Evolutionary conservation across 2,797 vertebrate genomes (phyloP).

Genomic region (Prunella strophiata): DNA sequence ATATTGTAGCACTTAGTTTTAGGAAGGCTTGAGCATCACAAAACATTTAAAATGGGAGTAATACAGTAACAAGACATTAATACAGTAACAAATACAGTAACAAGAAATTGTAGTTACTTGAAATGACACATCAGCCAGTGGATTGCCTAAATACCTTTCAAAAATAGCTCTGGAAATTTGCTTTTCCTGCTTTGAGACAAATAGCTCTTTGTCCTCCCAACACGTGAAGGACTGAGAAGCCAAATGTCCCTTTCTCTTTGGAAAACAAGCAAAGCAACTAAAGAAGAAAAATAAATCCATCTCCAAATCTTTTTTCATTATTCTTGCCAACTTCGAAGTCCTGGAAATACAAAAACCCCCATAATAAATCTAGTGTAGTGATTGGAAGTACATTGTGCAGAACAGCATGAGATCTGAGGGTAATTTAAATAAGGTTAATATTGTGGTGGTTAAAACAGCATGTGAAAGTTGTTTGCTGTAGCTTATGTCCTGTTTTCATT

Average conservation of each 20-base stretch:
- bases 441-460: neutral
- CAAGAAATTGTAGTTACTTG: neutral
- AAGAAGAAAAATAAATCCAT: neutral
- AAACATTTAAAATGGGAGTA: neutral
- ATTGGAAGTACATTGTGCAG: neutral
- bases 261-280: neutral
- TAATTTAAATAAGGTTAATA: constrained; percentile 3
- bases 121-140: neutral
- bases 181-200: neutral
- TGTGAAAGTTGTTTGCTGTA: neutral
- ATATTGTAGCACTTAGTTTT: neutral
- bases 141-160: neutral
- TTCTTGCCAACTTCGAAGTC: neutral
- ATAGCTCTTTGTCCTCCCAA: neutral
- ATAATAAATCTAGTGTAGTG: neutral
- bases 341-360: neutral
- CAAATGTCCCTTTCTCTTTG: neutral
- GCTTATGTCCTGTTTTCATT: constrained; percentile 11
- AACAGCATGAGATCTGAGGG: neutral
- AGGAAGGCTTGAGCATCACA: neutral
- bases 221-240: neutral
- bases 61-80: neutral
- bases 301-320: neutral
- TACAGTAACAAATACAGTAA: neutral
- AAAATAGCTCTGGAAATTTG: neutral